phyloP scores from a whole-genome alignment of 1,140 invertebrate species.

The Gerris buenoi region DNA sequence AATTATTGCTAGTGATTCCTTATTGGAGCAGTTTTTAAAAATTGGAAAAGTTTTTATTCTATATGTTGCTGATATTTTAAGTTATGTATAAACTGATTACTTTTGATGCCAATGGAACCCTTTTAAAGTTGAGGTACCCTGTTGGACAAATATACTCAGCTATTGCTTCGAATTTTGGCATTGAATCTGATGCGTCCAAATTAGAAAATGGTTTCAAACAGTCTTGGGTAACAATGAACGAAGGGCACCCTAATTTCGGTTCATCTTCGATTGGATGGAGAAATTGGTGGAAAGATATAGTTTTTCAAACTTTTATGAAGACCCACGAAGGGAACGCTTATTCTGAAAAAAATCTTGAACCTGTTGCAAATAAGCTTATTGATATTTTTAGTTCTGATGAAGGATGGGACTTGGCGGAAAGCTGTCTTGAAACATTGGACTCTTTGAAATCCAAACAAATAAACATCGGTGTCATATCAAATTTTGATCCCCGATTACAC shows the following conservation, averaged over 20 bases:
- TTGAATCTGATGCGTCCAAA: constrained; percentile 39
- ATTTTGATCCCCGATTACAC: constrained; percentile 67
- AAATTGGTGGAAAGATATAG: constrained; percentile 53
- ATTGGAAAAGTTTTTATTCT: neutral
- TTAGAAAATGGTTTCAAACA: constrained; percentile 46
- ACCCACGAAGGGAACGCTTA: constrained; percentile 14
- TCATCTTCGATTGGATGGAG: constrained; percentile 48
- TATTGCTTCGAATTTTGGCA: constrained; percentile 48
- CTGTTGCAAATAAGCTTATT: constrained; percentile 45
- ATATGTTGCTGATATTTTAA: neutral
- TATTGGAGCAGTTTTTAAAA: neutral
- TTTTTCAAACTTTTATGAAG: constrained; percentile 9
- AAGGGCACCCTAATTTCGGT: constrained; percentile 66
- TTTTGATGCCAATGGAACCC: constrained; percentile 77
- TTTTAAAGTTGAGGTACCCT: constrained; percentile 49
- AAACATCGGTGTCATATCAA: constrained; percentile 64
- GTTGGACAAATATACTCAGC: constrained; percentile 56
- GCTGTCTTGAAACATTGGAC: constrained; percentile 43
- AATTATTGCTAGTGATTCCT: neutral
- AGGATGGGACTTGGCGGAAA: constrained; percentile 54
- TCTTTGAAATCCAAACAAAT: constrained; percentile 35
- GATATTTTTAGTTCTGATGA: constrained; percentile 43
- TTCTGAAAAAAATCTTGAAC: constrained; percentile 32
- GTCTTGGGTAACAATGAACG: constrained; percentile 43
- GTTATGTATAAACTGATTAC: constrained; percentile 42